These are phyloP conservation scores for Microtus pennsylvanicus DNA, from an alignment of 2,113 vertebrate genomes.

Conservation along the genomic window DNA sequence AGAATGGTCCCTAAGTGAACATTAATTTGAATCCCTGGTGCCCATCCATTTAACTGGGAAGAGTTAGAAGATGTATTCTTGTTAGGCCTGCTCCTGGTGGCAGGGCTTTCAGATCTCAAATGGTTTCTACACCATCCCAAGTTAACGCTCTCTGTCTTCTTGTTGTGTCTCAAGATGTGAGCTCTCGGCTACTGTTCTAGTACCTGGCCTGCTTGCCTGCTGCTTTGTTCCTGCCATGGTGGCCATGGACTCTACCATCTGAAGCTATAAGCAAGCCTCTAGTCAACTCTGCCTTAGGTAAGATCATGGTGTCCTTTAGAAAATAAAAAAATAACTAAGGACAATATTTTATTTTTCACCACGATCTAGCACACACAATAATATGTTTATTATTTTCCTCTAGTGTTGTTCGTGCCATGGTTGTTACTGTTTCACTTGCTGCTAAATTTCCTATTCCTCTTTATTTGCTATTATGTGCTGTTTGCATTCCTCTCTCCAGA, in stretches of 20 bases:
- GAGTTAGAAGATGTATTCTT: not conserved
- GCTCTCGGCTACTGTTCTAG: not conserved
- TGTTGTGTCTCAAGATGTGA: not conserved
- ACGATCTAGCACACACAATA: not conserved
- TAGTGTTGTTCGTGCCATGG: not conserved
- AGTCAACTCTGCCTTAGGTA: not conserved
- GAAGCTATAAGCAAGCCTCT: not conserved
- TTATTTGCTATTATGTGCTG: not conserved
- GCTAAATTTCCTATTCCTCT: not conserved
- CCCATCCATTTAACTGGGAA: not conserved
- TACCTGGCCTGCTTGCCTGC: not conserved
- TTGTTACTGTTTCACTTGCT: not conserved
- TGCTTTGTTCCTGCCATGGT: not conserved
- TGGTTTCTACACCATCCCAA: not conserved
- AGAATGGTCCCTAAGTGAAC: not conserved
- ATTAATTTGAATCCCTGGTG: not conserved
- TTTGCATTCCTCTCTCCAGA: not conserved
- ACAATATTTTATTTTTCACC: not conserved
- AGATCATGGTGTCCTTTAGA: not conserved
- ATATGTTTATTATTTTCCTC: not conserved
- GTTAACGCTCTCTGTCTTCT: not conserved
- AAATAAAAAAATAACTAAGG: not conserved
- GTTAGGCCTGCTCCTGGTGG: not conserved
- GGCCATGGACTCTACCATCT: not conserved
- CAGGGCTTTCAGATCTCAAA: not conserved